Evolutionary conservation across 2,888 invertebrate genomes (phyloP), one percentile per base, ranked within the genome.

Genomic region (Drosophila ezoana): DNA sequence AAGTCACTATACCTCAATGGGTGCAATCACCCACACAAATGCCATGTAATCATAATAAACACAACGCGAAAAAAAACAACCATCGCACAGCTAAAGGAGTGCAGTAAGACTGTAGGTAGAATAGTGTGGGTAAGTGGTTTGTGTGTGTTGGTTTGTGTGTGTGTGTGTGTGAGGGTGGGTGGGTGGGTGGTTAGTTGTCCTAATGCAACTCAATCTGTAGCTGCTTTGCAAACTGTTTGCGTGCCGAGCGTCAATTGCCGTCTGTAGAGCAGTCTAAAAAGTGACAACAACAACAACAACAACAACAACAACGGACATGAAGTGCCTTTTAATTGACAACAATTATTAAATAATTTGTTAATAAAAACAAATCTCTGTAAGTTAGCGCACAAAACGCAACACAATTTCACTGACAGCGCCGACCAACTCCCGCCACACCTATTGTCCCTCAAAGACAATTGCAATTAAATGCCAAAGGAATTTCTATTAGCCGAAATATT

Each of bases 11-110:
- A 60, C 59, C 69, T 88, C 82, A 83, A 83, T 83, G 72, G 83
- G 40, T 62, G 82, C 88, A 83, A 83, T 83, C 83, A 83, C 73
- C 79, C 79, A 81, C 65, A 71, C 67, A 79, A 81, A 72, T 59
- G 72, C 44, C 51, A 64, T 71, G 67, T 72, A 81, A 69, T 73
- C 76, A 75, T 66, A 75, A 70, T 61, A 70, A 69, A 73, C 68
- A 67, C 68, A 76, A 61, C 43, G 53, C 37, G 51, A 53, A 45
- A 35, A 41, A 43, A 48, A 28, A 20, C 5, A 9, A n/a, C 16
- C 14, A 11, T 2, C 10, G 40, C 0, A 35, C 14, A 20, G 20
- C 11, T 38, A 16, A 59, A 13, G n/a, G 18, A 43, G n/a, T n/a
- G 9, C 13, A 37, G 14, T 23, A 23, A 23, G 20, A 8, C n/a